phyloP scores from a whole-genome alignment of 2,113 vertebrate genomes.

The Laticauda colubrina region DNA sequence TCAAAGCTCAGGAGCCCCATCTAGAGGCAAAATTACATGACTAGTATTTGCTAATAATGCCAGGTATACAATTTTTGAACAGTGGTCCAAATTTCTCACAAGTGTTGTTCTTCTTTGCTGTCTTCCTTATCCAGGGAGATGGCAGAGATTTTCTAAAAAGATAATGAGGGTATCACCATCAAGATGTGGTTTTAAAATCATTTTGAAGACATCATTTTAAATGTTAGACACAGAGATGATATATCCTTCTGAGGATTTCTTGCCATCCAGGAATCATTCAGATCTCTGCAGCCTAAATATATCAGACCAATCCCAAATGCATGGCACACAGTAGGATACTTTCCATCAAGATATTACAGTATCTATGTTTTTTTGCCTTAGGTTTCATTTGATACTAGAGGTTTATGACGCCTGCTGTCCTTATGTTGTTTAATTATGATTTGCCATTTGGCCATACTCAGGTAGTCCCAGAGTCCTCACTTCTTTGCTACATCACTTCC shows the following conservation, averaged over 20 bases:
- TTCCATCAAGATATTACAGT: neutral
- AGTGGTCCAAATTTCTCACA: neutral
- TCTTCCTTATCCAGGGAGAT: neutral
- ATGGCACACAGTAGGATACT: neutral
- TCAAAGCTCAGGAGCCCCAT: slow-evolving; percentile 22
- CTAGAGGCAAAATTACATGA: neutral
- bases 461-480: neutral
- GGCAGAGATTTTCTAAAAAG: neutral
- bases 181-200: neutral
- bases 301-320: neutral
- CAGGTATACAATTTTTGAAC: neutral
- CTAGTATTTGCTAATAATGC: neutral
- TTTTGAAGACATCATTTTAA: neutral
- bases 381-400: neutral
- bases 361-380: neutral
- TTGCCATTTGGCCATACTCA: neutral
- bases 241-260: neutral
- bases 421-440: neutral
- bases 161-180: neutral
- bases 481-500: neutral
- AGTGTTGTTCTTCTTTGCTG: neutral
- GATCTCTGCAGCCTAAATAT: neutral
- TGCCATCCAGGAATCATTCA: neutral
- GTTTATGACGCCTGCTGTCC: neutral
- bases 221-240: neutral